Evolutionary conservation across 1,140 invertebrate genomes (phyloP).

Genomic region (Diorhabda carinulata): DNA sequence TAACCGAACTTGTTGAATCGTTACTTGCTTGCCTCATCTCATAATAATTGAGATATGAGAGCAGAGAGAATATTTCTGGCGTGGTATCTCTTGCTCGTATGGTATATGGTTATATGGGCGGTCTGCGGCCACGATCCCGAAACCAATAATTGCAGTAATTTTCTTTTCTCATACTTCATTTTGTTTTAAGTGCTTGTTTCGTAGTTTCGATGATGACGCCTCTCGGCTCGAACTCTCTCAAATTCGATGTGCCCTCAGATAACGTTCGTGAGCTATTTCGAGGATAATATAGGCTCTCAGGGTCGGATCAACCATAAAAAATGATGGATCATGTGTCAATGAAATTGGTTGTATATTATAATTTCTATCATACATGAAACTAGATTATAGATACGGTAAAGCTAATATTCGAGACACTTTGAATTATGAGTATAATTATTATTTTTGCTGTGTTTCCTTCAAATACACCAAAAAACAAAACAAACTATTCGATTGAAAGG

Average conservation of each 20-base stretch:
- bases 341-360: too few species aligned
- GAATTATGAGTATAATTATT: too few species aligned
- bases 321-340: too few species aligned
- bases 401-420: too few species aligned
- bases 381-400: too few species aligned
- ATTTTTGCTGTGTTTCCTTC: too few species aligned
- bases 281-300: slow-evolving; percentile 11
- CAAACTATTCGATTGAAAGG: too few species aligned
- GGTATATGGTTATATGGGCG: slow-evolving; percentile 45
- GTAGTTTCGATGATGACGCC: slow-evolving; percentile 27
- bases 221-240: slow-evolving; percentile 22
- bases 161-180: slow-evolving; percentile 44
- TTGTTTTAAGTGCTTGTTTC: slow-evolving; percentile 24
- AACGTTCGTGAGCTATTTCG: slow-evolving; percentile 11
- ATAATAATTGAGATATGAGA: slow-evolving; percentile 42
- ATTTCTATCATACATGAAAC: too few species aligned
- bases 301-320: not conserved
- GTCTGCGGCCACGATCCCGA: slow-evolving; percentile 39
- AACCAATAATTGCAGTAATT: slow-evolving; percentile 45
- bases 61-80: slow-evolving; percentile 24
- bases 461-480: too few species aligned
- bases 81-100: slow-evolving; percentile 19
- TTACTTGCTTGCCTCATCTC: not conserved
- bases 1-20: slow-evolving; percentile 5
- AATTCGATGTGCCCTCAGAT: slow-evolving; percentile 15